Conservation (phyloP, 2,888 invertebrate genomes). For the Polylopha cassiicola region DNA sequence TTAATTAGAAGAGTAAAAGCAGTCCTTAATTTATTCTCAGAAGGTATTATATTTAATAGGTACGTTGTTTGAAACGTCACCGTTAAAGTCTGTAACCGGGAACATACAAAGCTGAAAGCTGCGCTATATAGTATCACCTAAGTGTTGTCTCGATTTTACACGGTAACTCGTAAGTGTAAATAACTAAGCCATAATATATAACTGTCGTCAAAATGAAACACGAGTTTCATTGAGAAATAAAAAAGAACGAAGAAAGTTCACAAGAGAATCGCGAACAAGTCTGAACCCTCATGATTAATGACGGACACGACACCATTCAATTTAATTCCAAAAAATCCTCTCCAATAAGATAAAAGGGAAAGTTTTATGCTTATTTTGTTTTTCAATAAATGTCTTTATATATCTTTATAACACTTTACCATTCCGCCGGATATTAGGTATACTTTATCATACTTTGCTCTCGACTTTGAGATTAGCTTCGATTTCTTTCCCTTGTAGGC, state of each 20-base stretch:
- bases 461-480: constrained; percentile 7
- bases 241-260: constrained; percentile 42
- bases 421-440: constrained; percentile 1
- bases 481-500: not conserved
- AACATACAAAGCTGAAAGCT: no score
- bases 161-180: constrained; percentile 2
- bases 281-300: constrained; percentile 56
- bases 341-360: constrained; percentile 47
- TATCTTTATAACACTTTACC: constrained; percentile 14
- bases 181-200: constrained; percentile 18
- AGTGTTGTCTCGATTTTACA: not conserved
- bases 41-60: no score
- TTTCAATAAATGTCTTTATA: constrained; percentile 19
- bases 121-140: no score
- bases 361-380: constrained; percentile 35
- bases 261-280: constrained; percentile 42
- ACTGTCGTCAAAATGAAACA: constrained; percentile 26
- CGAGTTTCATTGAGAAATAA: constrained; percentile 24
- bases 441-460: constrained; percentile 7
- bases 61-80: no score
- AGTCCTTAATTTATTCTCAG: no score
- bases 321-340: constrained; percentile 52
- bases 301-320: constrained; percentile 56
- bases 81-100: no score
- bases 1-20: no score